Evolutionary conservation across 1,140 invertebrate genomes (phyloP), one percentile per base, ranked within the genome.

Genomic region (Spodoptera litura): DNA sequence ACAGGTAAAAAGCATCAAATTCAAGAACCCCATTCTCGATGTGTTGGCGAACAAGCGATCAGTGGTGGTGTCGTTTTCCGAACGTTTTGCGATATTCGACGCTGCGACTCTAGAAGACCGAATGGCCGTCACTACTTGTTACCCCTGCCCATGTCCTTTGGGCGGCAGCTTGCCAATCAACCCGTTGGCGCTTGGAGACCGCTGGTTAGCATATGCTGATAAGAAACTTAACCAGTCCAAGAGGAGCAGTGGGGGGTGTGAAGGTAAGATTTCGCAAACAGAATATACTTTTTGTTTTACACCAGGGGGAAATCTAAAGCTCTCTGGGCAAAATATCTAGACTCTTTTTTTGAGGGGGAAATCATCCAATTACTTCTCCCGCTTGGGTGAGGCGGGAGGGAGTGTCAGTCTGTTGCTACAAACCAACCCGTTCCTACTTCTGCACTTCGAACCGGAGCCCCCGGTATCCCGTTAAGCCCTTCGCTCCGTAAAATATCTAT

Each of bases 31-130:
- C 8, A 97, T 99, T 31, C 95, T 97, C 83, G 98, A 99, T 92
- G 97, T 99, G 53, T 89, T 98, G 79, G 97, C 97, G 49, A 98
- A 98, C 95, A 96, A 96, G 79, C 95, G 96, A 56, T 97, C 97
- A 3, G 95, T 99, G 71, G 97, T 98, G 35, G 96, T 99, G 3
- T 97, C 98, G 0, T 99, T 99, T 89, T 95, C 96, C 58, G 98
- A 99, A 91, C 97, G 97, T 82, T 97, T 99, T 78, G 97, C 98
- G 0, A 97, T 99, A 11, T 99, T 99, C 91, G 98, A 99, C 95
- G 97, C 98, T 5, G 96, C 96, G 74, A 98, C 97, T 0, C 95
- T 99, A 35, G 98, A 98, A 87, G 97, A 99, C 93, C 95, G 97
- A 56, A 95, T 98, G 78, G 97, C 97, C 8, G 96, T 99, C 53